phyloP scores from a whole-genome alignment of 2,113 vertebrate genomes.

The Pelvicachromis taeniatus region DNA sequence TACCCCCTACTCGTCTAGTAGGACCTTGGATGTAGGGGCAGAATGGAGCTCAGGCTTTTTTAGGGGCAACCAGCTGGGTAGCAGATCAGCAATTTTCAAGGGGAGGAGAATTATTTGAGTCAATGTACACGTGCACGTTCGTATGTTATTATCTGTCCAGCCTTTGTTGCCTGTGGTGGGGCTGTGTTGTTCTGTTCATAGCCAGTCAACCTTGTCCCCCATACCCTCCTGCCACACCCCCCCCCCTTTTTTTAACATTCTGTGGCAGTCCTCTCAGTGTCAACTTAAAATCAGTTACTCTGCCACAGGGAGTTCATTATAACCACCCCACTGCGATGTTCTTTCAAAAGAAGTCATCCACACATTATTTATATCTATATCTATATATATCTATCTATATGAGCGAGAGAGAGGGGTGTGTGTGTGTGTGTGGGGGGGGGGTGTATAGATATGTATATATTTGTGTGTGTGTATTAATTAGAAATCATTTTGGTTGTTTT shows the following conservation, averaged over 20 bases:
- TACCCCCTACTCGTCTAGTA: background rate
- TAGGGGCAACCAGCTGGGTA: constrained; percentile 50
- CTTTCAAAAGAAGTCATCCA: constrained; percentile 7
- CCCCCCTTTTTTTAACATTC: constrained; percentile 32
- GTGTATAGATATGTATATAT: background rate
- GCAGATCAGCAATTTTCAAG: constrained; percentile 24
- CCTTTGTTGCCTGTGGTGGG: constrained; percentile 12
- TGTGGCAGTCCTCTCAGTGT: constrained; percentile 38
- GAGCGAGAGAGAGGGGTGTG: too few species aligned
- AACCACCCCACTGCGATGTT: constrained; percentile 34
- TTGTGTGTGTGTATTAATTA: constrained; percentile 14
- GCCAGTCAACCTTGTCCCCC: constrained; percentile 63
- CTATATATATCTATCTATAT: background rate
- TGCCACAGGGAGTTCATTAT: constrained; percentile 48
- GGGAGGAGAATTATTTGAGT: constrained; percentile 44
- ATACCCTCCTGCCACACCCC: constrained; percentile 25
- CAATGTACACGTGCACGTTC: constrained; percentile 6
- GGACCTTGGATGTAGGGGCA: background rate
- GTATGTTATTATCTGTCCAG: constrained; percentile 8
- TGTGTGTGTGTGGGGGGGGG: too few species aligned
- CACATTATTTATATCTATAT: background rate
- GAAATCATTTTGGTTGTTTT: background rate
- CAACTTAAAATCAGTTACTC: constrained; percentile 39
- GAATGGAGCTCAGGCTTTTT: constrained; percentile 24
- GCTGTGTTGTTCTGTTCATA: constrained; percentile 50